phyloP scores from a whole-genome alignment of 1,140 invertebrate genomes.

The Charaxes varanes region DNA sequence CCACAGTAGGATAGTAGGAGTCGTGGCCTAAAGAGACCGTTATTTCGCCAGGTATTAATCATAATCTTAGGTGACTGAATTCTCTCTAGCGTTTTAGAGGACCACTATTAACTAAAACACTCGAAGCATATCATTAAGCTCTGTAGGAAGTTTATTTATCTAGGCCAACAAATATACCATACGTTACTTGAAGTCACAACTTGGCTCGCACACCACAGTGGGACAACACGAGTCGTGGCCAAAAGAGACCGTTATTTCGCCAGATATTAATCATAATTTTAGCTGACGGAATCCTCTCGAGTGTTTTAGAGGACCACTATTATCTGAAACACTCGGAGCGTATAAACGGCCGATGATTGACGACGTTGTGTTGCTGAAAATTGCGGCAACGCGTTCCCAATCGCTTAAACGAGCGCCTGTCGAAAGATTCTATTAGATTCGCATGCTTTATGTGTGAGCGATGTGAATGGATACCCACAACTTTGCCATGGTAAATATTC shows the following conservation, averaged over 20 bases:
- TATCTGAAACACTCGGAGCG: constrained; percentile 49
- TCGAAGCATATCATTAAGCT: constrained; percentile 36
- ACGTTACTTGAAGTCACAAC: too few relatives aligned
- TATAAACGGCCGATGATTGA: constrained; percentile 41
- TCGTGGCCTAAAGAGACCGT: too few relatives aligned
- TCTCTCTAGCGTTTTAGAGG: constrained; percentile 62
- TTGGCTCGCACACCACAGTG: not conserved
- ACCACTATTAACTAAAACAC: constrained; percentile 55
- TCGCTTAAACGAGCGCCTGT: constrained; percentile 26
- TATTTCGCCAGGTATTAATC: constrained; percentile 63
- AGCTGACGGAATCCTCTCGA: constrained; percentile 57
- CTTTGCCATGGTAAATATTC: too few relatives aligned
- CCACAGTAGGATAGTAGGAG: too few relatives aligned
- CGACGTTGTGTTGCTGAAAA: constrained; percentile 30
- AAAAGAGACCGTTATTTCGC: constrained; percentile 46
- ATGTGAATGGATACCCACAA: constrained; percentile 22
- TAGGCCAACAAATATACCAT: too few relatives aligned
- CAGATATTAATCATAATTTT: constrained; percentile 69
- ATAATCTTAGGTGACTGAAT: constrained; percentile 61
- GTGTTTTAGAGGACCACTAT: constrained; percentile 60
- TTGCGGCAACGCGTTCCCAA: constrained; percentile 37
- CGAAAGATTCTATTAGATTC: constrained; percentile 30
- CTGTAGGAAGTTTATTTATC: too few relatives aligned
- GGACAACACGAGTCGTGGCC: constrained; percentile 23
- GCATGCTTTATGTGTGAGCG: constrained; percentile 23